A percentile compares a stretch with the other conserved stretches of the same genome.
Conservation (phyloP, 2,113 vertebrate species). For the Coptodon bakossiorum region DNA sequence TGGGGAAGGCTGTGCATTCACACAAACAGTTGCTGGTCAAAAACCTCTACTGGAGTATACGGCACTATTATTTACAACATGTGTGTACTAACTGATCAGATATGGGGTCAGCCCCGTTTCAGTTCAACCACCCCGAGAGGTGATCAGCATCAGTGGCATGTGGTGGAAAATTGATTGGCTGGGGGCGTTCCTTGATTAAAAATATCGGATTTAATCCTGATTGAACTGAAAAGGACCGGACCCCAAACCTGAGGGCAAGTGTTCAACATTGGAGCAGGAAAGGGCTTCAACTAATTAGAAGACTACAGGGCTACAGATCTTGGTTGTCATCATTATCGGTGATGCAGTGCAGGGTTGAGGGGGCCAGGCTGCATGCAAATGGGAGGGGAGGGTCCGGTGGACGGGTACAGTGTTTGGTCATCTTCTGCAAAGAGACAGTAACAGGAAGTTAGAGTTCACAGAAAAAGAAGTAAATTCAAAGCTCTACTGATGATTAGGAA, state of each 20-base stretch:
- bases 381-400: not conserved
- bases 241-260: slow-evolving; percentile 9
- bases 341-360: slow-evolving; percentile 18
- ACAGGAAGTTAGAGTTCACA: not conserved
- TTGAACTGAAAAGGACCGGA: slow-evolving; percentile 27
- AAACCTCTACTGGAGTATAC: slow-evolving; percentile 58
- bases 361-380: slow-evolving; percentile 61
- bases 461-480: not conserved
- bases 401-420: slow-evolving; percentile 59
- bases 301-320: slow-evolving; percentile 49
- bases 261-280: slow-evolving; percentile 13
- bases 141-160: not conserved
- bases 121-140: slow-evolving; percentile 18
- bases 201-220: not conserved
- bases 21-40: slow-evolving; percentile 59
- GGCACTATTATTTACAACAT: slow-evolving; percentile 58
- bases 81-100: slow-evolving; percentile 34
- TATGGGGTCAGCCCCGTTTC: slow-evolving; percentile 18
- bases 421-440: slow-evolving; percentile 28
- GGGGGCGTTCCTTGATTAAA: not conserved
- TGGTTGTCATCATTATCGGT: slow-evolving; percentile 38
- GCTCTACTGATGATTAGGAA: not conserved
- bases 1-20: slow-evolving; percentile 31
- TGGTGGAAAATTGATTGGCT: not conserved
- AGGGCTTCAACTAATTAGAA: slow-evolving; percentile 35